Base-by-base conservation (phyloP, 2,888 invertebrate species). In the Ectemnius cavifrons region DNA sequence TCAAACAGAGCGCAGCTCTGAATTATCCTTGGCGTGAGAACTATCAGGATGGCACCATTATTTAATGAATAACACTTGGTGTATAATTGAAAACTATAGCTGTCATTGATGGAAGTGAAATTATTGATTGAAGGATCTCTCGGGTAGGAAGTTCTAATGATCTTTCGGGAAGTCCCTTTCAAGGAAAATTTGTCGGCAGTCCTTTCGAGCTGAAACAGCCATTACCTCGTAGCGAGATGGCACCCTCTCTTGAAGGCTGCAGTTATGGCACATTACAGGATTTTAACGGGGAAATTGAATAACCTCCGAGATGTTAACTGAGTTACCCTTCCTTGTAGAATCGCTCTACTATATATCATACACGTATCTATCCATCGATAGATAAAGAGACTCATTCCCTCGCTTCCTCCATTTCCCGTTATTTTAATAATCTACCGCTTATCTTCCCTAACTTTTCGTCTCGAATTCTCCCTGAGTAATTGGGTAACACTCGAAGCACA, bases 251-350 rank as follows among this genome's bases (percentile, higher is more conserved):
- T 14, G 27, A 71, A 64, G 81, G 82, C 86, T 83, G 85, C 87
- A 88, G 87, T 89, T 88, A 89, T 84, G 86, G 88, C 85, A 86
- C 86, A 88, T 89, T 89, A 88, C 84, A 86, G 87, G 84, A 89
- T 89, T 89, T 90, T 87, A 89, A 87, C 85, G 84, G 81, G 72
- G 80, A 89, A 90, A 90, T 90, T 89, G 87, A 90, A 89, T 90
- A 89, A 89, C 84, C 85, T 79, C 80, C 66, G 84, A 82, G 80
- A 77, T 78, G 83, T 83, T 89, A 89, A 89, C 86, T 85, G 88
- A 85, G 84, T 89, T 89, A 85, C 81, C 84, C 80, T 79, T 84
- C 84, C 84, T 85, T 80, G 82, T 84, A 85, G 82, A 86, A 88
- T 88, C 86, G 83, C 77, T 82, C 84, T 75, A 76, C 81, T 79